These are phyloP conservation scores for Plecotus auritus DNA, from an alignment of 2,113 vertebrate genomes.

Conservation along the genomic window DNA sequence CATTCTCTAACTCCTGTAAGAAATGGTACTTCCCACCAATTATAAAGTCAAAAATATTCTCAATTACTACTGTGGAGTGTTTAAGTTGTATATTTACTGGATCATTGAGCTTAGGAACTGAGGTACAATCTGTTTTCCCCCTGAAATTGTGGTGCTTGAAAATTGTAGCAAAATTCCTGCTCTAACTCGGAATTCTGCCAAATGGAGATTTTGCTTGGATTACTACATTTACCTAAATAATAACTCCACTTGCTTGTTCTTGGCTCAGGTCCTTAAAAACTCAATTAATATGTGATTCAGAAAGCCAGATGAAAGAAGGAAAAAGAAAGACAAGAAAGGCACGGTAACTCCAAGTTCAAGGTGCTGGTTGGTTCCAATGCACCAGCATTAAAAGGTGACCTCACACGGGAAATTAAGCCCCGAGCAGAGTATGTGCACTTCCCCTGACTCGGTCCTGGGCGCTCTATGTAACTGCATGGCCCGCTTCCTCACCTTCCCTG, in stretches of 20 bases:
- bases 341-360: neutral
- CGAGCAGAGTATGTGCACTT: fast-evolving
- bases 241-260: neutral
- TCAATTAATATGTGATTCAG: neutral
- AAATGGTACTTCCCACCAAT: neutral
- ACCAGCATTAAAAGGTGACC: neutral
- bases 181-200: neutral
- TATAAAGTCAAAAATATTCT: neutral
- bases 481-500: neutral
- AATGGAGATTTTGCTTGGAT: neutral
- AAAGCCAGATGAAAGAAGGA: neutral
- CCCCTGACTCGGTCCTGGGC: neutral
- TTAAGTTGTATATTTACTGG: conserved; percentile 28
- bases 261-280: neutral
- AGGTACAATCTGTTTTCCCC: conserved; percentile 38
- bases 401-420: neutral
- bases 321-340: neutral
- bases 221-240: conserved; percentile 20
- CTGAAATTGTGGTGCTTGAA: conserved; percentile 33
- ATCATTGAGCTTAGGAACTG: neutral
- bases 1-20: neutral
- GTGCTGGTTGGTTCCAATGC: neutral
- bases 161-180: conserved; percentile 12
- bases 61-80: neutral
- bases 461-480: fast-evolving